phyloP scores from a whole-genome alignment of 2,113 vertebrate species.

The Athene noctua region DNA sequence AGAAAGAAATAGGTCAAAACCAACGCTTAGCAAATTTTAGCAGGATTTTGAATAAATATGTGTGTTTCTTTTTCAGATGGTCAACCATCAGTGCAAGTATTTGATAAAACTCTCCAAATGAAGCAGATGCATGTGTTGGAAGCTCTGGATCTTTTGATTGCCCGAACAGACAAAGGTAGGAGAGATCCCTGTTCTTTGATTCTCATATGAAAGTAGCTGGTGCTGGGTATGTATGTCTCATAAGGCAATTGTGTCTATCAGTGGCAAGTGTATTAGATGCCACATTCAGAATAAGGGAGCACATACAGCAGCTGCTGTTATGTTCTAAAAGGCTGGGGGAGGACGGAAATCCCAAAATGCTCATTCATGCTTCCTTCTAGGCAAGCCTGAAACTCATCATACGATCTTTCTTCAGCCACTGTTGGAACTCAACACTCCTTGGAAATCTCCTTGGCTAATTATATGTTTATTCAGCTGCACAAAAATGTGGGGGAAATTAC shows the following conservation, averaged over 20 bases:
- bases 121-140: slow-evolving; percentile 96
- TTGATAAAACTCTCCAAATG: slow-evolving; percentile 91
- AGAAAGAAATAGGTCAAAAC: neutral
- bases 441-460: neutral
- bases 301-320: neutral
- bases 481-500: neutral
- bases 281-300: neutral
- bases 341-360: neutral
- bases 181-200: neutral
- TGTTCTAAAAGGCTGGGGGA: neutral
- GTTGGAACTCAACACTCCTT: neutral
- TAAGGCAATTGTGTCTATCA: neutral
- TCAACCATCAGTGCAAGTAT: slow-evolving; percentile 83
- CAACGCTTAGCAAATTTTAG: neutral
- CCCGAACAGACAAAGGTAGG: slow-evolving; percentile 92
- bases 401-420: neutral
- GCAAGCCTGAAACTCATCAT: neutral
- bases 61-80: slow-evolving; percentile 76
- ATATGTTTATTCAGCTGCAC: neutral
- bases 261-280: neutral
- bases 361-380: neutral
- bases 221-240: neutral
- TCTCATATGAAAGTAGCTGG: neutral
- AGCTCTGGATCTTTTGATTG: slow-evolving; percentile 90
- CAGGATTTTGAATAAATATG: neutral